A percentile compares a stretch with the other conserved stretches of the same genome.
These are phyloP conservation scores for Cryptotermes secundus DNA, from an alignment of 1,140 invertebrate genomes.

Conservation along the genomic window DNA sequence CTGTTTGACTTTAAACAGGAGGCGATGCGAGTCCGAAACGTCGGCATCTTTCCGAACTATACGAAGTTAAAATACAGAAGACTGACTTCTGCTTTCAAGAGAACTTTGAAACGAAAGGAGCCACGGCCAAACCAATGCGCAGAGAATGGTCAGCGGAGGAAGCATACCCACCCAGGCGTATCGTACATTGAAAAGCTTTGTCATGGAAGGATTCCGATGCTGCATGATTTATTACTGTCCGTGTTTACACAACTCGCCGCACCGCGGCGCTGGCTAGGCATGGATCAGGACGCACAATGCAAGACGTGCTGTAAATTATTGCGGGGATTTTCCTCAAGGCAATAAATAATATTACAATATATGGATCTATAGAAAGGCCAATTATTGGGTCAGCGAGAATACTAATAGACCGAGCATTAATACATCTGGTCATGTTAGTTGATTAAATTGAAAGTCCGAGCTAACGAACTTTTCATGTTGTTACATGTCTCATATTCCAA, in stretches of 20 bases:
- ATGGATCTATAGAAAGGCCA: not conserved
- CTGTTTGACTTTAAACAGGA: no score
- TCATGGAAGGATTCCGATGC: not conserved
- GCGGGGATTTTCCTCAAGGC: conserved; percentile 1
- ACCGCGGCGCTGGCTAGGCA: not conserved
- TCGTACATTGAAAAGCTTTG: not conserved
- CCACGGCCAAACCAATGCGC: no score
- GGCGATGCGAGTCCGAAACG: no score
- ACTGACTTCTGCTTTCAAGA: no score
- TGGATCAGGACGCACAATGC: not conserved
- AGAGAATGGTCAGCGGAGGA: no score
- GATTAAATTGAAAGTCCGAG: not conserved
- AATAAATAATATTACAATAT: conserved; percentile 14
- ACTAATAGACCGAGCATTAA: not conserved
- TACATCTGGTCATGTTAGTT: not conserved
- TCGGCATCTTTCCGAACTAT: no score
- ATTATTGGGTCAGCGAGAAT: conserved; percentile 1
- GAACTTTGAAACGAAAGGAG: no score
- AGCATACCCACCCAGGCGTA: no score
- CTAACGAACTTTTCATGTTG: not conserved
- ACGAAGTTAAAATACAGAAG: no score
- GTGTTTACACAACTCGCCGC: conserved; percentile 17
- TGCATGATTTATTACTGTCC: conserved; percentile 5
- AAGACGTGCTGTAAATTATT: conserved; percentile 11
- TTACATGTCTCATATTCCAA: not conserved